Conservation (phyloP, 2,113 vertebrate species). For the Sula dactylatra region DNA sequence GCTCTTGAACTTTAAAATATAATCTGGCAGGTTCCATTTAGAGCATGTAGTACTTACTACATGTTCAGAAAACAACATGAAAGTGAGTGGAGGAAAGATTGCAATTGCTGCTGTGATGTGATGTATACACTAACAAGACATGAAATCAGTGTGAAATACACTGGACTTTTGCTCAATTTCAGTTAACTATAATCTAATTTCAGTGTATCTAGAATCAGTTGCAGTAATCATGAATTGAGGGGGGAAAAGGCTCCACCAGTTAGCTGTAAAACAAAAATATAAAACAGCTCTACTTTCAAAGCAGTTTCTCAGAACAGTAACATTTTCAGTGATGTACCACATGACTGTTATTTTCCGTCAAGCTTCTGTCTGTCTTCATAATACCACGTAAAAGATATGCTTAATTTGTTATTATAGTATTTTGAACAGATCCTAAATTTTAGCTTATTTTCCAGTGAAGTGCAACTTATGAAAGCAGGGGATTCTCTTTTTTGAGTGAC, state of each 20-base stretch:
- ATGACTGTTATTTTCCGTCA: neutral
- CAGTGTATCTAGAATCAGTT: neutral
- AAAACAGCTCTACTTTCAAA: neutral
- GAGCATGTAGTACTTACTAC: neutral
- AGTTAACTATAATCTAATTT: neutral
- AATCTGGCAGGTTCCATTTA: neutral
- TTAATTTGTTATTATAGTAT: neutral
- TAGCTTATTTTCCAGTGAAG: neutral
- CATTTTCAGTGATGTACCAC: neutral
- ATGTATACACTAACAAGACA: neutral
- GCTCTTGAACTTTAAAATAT: neutral
- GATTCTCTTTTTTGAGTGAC: neutral
- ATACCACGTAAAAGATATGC: neutral
- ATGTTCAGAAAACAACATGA: neutral
- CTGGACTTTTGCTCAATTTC: neutral
- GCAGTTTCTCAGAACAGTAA: neutral
- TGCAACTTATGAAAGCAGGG: neutral
- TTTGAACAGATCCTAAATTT: neutral
- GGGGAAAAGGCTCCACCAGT: neutral
- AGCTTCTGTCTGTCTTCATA: neutral
- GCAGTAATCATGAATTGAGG: neutral
- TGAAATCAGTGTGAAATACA: neutral
- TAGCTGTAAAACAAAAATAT: neutral
- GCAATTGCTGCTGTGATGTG: neutral
- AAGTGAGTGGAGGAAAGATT: neutral